Conservation (phyloP, 2,888 invertebrate species). For the Scelioninae gen. 2 region DNA sequence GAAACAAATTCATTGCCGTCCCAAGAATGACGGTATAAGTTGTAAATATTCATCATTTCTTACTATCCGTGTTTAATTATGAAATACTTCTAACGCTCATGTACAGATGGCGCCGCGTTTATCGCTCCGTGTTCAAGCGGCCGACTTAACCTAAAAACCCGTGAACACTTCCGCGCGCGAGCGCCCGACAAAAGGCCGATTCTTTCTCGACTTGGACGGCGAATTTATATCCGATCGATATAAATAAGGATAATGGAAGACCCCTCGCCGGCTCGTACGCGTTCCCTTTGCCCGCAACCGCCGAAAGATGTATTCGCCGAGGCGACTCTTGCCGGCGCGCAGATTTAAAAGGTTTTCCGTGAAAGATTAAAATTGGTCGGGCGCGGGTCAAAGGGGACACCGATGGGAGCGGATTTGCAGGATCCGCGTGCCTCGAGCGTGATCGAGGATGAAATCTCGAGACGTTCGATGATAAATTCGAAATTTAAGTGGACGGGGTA, state of each 20-base stretch:
- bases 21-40: no score
- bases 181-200: no score
- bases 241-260: constrained; percentile 46
- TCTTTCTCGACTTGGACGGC: no score
- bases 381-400: constrained; percentile 36
- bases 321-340: constrained; percentile 25
- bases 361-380: constrained; percentile 49
- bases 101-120: no score
- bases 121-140: no score
- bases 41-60: no score
- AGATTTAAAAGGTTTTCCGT: constrained; percentile 36
- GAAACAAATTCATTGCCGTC: no score
- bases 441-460: constrained; percentile 17
- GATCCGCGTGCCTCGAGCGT: constrained; percentile 25
- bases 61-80: no score
- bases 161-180: no score
- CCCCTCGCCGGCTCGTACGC: constrained; percentile 12
- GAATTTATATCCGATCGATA: no score
- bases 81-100: no score
- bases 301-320: constrained; percentile 35
- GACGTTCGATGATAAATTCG: constrained; percentile 10
- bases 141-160: no score
- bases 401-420: constrained; percentile 33
- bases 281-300: constrained; percentile 14
- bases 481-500: not conserved